Conservation (phyloP, 2,888 invertebrate genomes). For the Mantis religiosa region DNA sequence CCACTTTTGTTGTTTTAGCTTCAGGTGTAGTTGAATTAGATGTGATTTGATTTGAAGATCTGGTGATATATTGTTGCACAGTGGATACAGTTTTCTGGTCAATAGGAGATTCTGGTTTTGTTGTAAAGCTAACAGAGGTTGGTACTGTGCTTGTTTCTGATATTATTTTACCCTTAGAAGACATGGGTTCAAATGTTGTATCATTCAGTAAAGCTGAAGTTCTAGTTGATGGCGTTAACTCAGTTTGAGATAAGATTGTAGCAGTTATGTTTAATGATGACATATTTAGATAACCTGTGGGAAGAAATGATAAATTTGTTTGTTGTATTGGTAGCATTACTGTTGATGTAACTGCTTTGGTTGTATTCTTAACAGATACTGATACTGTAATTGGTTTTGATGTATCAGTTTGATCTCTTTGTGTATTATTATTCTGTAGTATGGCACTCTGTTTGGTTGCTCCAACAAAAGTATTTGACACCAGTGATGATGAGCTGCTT, state of each 20-base stretch:
- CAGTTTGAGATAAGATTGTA: not conserved
- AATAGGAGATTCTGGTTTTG: not conserved
- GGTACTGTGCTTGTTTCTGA: not conserved
- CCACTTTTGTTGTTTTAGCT: not conserved
- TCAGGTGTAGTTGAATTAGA: not conserved
- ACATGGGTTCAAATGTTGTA: not conserved
- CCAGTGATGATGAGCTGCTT: no score
- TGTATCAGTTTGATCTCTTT: not conserved
- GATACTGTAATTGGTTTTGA: not conserved
- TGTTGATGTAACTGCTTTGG: not conserved
- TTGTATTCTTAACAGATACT: not conserved
- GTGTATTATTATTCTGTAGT: no score
- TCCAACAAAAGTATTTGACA: no score
- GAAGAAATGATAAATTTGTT: no score
- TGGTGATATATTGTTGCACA: not conserved
- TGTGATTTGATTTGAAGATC: not conserved
- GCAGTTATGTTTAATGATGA: not conserved
- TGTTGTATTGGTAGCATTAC: not conserved
- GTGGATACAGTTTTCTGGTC: not conserved
- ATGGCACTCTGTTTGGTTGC: no score
- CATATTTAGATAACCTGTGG: no score
- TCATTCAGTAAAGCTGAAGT: not conserved
- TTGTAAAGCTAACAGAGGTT: not conserved
- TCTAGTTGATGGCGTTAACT: not conserved
- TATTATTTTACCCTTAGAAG: not conserved